A percentile compares a stretch with the other conserved stretches of the same genome.
Conservation (phyloP, 2,797 vertebrate species). For the Sebastes vulpes region DNA sequence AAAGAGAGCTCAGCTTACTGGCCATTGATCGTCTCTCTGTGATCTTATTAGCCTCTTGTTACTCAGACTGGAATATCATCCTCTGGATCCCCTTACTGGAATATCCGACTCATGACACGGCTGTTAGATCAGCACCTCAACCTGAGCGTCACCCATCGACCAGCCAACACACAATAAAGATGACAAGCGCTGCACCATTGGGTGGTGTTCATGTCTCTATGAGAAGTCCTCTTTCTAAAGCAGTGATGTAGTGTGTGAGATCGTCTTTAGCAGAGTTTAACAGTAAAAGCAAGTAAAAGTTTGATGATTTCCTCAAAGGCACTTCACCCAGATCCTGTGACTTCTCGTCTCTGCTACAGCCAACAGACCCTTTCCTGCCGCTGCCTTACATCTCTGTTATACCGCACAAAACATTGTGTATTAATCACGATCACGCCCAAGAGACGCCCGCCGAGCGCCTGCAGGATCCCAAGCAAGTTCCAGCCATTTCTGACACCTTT, state of each 20-base stretch:
- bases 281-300: conserved; percentile 22
- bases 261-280: conserved; percentile 19
- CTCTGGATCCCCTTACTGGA: conserved; percentile 78
- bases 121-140: conserved; percentile 60
- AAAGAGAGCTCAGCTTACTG: conserved; percentile 76
- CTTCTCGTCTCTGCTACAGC: conserved; percentile 8
- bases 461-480: conserved; percentile 69
- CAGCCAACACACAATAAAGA: conserved; percentile 32
- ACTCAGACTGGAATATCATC: conserved; percentile 73
- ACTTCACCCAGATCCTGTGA: neutral
- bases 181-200: neutral
- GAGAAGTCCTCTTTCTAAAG: neutral
- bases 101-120: conserved; percentile 64
- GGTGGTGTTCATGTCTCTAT: neutral
- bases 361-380: neutral
- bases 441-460: conserved; percentile 62
- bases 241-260: neutral
- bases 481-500: conserved; percentile 72
- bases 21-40: conserved; percentile 80
- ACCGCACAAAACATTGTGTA: conserved; percentile 45
- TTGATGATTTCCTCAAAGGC: conserved; percentile 12
- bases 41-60: conserved; percentile 78
- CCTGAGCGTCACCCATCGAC: conserved; percentile 45
- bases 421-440: conserved; percentile 63
- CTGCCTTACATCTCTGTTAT: conserved; percentile 24